Percentiles rank a stretch among this genome's conserved stretches.
These are phyloP conservation scores for Agriopis aurantiaria DNA, from an alignment of 2,888 invertebrate genomes.

Conservation along the genomic window DNA sequence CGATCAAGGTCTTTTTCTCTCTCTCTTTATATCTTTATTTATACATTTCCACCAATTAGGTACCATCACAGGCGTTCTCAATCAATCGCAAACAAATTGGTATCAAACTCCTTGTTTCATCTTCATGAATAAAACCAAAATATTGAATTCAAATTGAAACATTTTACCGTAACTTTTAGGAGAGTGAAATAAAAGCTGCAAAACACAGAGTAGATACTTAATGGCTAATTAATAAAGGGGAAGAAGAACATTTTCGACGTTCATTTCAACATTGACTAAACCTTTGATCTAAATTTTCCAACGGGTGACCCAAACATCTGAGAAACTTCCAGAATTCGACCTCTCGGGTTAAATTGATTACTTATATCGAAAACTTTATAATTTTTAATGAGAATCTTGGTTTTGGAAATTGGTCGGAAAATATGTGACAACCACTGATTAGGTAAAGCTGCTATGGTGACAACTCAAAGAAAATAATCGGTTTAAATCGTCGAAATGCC, in stretches of 20 bases:
- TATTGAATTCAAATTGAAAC: conserved; percentile 10
- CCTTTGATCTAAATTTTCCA: conserved; percentile 46
- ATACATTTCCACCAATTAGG: too few species aligned
- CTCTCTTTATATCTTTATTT: too few species aligned
- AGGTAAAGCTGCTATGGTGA: too few species aligned
- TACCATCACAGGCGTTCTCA: neutral
- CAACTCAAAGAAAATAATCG: too few species aligned
- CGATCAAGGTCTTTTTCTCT: too few species aligned
- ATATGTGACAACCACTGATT: too few species aligned
- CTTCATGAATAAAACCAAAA: conserved; percentile 7
- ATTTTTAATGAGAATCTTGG: conserved; percentile 25
- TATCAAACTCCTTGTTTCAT: conserved; percentile 8
- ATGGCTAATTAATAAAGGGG: conserved; percentile 38
- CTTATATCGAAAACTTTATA: conserved; percentile 38
- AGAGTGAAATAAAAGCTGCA: conserved; percentile 27
- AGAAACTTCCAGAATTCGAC: conserved; percentile 39
- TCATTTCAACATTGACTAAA: conserved; percentile 41
- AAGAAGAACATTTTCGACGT: conserved; percentile 36
- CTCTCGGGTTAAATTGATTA: conserved; percentile 39
- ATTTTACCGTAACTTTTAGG: conserved; percentile 13
- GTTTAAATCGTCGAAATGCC: too few species aligned
- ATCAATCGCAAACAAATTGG: conserved; percentile 13
- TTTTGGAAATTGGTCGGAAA: too few species aligned
- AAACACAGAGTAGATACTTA: conserved; percentile 19
- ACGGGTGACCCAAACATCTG: conserved; percentile 43